phyloP scores from a whole-genome alignment of 2,113 vertebrate species.

The Tautogolabrus adspersus region DNA sequence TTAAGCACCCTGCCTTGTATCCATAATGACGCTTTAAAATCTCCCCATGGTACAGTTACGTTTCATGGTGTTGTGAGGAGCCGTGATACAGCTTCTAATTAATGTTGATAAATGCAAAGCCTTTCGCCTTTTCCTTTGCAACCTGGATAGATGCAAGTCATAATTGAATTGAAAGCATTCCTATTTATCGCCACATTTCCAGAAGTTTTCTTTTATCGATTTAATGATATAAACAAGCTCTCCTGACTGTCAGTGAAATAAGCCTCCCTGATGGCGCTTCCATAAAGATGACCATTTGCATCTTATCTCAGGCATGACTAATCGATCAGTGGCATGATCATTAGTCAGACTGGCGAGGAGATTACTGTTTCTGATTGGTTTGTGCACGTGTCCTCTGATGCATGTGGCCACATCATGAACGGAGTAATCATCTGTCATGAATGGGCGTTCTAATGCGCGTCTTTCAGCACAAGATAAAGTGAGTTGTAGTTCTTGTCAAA shows the following conservation, averaged over 20 bases:
- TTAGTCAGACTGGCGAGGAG: slow-evolving; percentile 16
- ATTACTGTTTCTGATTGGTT: slow-evolving; percentile 41
- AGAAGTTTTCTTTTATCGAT: not conserved
- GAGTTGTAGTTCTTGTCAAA: not conserved
- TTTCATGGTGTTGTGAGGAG: not conserved
- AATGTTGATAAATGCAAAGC: slow-evolving; percentile 6
- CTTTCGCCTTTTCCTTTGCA: not conserved
- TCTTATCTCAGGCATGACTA: slow-evolving; percentile 36
- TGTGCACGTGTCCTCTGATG: slow-evolving; percentile 19
- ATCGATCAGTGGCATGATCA: slow-evolving; percentile 28
- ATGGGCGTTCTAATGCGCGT: not conserved
- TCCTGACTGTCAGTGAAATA: not conserved
- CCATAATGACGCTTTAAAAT: not conserved
- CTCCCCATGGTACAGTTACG: not conserved
- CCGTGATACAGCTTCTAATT: slow-evolving; percentile 22
- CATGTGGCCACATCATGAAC: slow-evolving; percentile 26
- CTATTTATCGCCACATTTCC: not conserved
- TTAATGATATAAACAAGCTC: slow-evolving; percentile 8
- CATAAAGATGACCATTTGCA: slow-evolving; percentile 24
- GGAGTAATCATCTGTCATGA: slow-evolving; percentile 34
- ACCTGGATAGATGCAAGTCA: not conserved
- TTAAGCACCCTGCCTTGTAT: not conserved
- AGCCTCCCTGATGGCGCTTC: not conserved
- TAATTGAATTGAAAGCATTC: not conserved
- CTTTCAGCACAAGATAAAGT: slow-evolving; percentile 13